Conservation (phyloP, 2,888 invertebrate genomes). For the Nomada lathburiana region DNA sequence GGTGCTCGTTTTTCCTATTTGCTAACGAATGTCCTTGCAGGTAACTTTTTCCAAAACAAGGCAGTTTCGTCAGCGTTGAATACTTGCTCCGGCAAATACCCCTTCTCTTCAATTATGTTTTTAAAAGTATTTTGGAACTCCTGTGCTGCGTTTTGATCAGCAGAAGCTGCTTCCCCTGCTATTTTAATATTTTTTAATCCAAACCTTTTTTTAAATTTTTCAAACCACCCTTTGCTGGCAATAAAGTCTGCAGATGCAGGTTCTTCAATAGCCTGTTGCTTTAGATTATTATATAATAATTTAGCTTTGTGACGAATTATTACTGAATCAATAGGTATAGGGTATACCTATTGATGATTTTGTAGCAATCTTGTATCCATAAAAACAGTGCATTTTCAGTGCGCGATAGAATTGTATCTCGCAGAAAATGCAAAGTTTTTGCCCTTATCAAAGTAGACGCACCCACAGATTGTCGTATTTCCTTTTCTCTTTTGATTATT, state of each 20-base stretch:
- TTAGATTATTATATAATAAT: not conserved
- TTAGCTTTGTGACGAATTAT: not conserved
- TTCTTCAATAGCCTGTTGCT: not conserved
- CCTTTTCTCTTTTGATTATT: no score
- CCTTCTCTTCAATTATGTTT: not conserved
- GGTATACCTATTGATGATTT: no score
- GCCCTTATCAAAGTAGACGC: not conserved
- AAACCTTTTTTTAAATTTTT: not conserved
- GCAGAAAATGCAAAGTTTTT: not conserved
- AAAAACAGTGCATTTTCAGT: not conserved
- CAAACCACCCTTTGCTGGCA: not conserved
- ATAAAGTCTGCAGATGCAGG: not conserved
- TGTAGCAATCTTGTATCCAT: not conserved
- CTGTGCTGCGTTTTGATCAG: not conserved
- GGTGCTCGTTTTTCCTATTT: not conserved
- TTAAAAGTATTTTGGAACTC: not conserved
- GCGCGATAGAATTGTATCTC: not conserved
- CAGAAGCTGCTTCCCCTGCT: not conserved
- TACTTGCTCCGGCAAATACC: not conserved
- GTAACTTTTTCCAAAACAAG: not conserved
- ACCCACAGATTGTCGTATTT: no score
- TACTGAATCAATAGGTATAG: not conserved
- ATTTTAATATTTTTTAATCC: not conserved
- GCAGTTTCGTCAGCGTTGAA: not conserved
- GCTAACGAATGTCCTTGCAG: no score